phyloP scores from a whole-genome alignment of 2,888 invertebrate species.

The Aquatica leii region DNA sequence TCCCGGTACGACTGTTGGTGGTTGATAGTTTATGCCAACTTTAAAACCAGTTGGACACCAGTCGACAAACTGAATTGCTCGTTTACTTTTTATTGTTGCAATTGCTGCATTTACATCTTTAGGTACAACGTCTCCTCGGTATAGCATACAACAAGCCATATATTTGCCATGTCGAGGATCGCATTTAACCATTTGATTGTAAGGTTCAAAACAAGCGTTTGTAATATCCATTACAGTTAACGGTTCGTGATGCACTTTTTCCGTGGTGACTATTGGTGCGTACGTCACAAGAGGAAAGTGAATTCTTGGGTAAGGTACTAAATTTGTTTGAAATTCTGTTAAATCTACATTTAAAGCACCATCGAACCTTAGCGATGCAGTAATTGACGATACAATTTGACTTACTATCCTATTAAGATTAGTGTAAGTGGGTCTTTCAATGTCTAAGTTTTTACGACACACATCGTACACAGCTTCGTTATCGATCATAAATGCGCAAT shows the following conservation, averaged over 20 bases:
- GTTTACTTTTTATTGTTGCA: conserved; percentile 67
- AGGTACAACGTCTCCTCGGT: conserved; percentile 57
- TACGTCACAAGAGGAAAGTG: conserved; percentile 64
- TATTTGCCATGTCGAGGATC: not conserved
- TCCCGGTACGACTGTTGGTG: too few species aligned
- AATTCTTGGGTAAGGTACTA: too few species aligned
- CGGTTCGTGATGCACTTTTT: conserved; percentile 69
- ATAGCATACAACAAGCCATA: conserved; percentile 62
- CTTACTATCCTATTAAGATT: conserved; percentile 70
- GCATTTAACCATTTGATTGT: conserved; percentile 66
- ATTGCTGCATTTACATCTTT: conserved; percentile 66
- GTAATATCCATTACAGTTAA: conserved; percentile 51
- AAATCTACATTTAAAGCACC: too few species aligned
- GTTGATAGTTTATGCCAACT: too few species aligned
- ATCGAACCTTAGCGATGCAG: conserved; percentile 67
- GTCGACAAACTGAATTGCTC: conserved; percentile 57
- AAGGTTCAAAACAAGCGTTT: conserved; percentile 73
- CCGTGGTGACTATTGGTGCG: conserved; percentile 66
- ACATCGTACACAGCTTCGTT: conserved; percentile 60
- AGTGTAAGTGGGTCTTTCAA: conserved; percentile 67
- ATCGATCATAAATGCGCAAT: conserved; percentile 68
- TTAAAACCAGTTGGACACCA: too few species aligned
- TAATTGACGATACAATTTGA: conserved; percentile 65
- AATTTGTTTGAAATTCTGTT: too few species aligned
- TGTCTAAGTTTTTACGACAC: conserved; percentile 70